Conservation (phyloP, 1,140 invertebrate genomes). For the Drosophila mojavensis region DNA sequence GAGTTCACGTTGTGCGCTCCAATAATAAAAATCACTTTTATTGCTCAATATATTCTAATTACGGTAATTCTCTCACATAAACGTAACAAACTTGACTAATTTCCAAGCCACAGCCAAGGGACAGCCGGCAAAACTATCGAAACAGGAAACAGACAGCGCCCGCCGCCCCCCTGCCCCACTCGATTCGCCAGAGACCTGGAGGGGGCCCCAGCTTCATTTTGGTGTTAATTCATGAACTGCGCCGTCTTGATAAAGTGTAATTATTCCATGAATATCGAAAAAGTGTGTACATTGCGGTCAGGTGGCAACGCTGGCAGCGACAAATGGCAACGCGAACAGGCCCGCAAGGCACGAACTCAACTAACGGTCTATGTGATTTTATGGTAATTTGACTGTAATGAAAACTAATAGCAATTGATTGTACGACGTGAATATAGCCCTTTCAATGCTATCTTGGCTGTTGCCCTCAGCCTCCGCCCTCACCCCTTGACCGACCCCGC, state of each 20-base stretch:
- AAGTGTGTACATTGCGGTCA: constrained; percentile 57
- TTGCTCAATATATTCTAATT: constrained; percentile 83
- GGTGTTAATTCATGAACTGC: constrained; percentile 74
- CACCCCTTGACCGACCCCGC: too few species aligned
- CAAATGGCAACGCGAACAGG: constrained; percentile 32
- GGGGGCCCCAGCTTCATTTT: neutral
- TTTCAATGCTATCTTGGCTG: constrained; percentile 29
- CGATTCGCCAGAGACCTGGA: too few species aligned
- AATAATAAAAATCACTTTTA: constrained; percentile 82
- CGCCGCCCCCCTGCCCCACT: too few species aligned
- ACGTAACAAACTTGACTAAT: constrained; percentile 80
- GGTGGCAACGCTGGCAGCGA: constrained; percentile 17
- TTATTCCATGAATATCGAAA: constrained; percentile 81
- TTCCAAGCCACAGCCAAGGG: constrained; percentile 25
- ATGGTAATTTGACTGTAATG: constrained; percentile 79
- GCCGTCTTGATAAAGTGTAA: constrained; percentile 74
- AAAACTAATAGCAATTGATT: constrained; percentile 82
- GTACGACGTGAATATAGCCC: constrained; percentile 70
- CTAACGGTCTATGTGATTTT: constrained; percentile 70
- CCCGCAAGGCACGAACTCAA: constrained; percentile 40
- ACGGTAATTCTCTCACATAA: constrained; percentile 73
- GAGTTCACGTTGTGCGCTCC: constrained; percentile 35
- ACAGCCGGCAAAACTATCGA: constrained; percentile 26
- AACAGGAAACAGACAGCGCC: constrained; percentile 7
- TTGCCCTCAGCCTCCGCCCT: neutral